Conservation (phyloP, 2,113 vertebrate genomes). For the Triplophysa siluroides region DNA sequence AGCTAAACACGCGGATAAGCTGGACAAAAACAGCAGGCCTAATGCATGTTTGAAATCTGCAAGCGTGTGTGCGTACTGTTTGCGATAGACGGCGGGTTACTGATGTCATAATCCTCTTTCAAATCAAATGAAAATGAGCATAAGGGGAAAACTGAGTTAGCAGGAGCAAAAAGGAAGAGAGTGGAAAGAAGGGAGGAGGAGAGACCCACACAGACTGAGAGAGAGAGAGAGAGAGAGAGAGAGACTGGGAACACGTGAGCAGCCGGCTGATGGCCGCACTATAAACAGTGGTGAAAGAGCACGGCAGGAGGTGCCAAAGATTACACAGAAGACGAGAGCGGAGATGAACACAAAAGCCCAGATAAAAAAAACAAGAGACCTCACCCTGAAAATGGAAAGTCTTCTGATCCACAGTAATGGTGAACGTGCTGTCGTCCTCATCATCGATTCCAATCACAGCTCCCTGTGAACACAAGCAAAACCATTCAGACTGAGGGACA, state of each 20-base stretch:
- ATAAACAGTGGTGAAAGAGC: conserved; percentile 40
- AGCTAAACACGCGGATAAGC: conserved; percentile 15
- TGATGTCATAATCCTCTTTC: conserved; percentile 34
- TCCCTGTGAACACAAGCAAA: conserved; percentile 83
- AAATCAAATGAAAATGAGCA: conserved; percentile 5
- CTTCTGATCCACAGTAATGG: conserved; percentile 99
- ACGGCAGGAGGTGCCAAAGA: conserved; percentile 49
- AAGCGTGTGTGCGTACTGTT: background rate
- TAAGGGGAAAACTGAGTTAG: conserved; percentile 22
- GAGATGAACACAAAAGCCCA: background rate
- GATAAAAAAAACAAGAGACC: conserved; percentile 55
- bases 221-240: background rate
- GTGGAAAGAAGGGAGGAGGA: conserved; percentile 21
- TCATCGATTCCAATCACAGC: conserved; percentile 99
- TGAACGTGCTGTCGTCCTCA: conserved; percentile 99
- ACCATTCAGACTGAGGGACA: conserved; percentile 85
- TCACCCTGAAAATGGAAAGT: conserved; percentile 99
- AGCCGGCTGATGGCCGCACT: conserved; percentile 46
- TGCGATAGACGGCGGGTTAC: background rate
- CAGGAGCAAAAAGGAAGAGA: conserved; percentile 9
- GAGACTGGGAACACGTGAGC: conserved; percentile 24
- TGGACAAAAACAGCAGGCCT: conserved; percentile 28
- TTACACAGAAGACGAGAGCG: background rate
- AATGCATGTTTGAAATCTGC: conserved; percentile 26
- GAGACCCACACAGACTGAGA: background rate